Evolutionary conservation across 2,797 vertebrate species (phyloP).

Genomic region (Chaetophractus vellerosus): DNA sequence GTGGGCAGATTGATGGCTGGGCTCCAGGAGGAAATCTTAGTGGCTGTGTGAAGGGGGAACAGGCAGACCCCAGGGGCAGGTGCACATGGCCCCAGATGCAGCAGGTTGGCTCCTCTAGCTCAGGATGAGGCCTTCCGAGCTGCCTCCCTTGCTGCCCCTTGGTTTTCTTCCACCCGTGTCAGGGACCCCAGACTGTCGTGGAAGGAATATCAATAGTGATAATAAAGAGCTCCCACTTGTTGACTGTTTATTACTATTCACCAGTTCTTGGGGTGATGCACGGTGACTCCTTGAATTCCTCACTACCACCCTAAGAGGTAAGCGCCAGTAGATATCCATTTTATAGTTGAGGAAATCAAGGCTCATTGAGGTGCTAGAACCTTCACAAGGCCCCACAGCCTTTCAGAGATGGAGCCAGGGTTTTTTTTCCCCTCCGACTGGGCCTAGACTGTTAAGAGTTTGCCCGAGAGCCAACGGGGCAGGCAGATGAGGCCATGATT

Average conservation of each 20-base stretch:
- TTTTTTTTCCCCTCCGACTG: not conserved
- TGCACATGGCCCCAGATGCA: not conserved
- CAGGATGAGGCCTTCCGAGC: not conserved
- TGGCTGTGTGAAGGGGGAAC: not conserved
- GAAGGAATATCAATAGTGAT: not conserved
- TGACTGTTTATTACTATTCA: fast-evolving
- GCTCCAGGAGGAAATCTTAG: not conserved
- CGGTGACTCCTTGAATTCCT: not conserved
- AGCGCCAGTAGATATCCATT: fast-evolving
- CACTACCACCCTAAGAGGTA: not conserved
- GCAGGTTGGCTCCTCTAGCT: not conserved
- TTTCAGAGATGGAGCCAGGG: not conserved
- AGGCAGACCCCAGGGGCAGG: not conserved
- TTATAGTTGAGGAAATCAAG: not conserved
- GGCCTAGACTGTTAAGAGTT: not conserved
- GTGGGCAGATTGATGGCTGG: not conserved
- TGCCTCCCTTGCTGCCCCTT: not conserved
- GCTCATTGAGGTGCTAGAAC: not conserved
- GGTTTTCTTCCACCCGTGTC: not conserved
- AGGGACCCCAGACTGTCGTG: not conserved
- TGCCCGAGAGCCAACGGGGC: not conserved
- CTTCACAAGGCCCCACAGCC: not conserved
- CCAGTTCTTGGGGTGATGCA: not conserved
- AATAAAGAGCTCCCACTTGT: not conserved
- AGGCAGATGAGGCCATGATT: not conserved